Conservation (phyloP, 2,797 vertebrate species). For the Poecilia velifera region DNA sequence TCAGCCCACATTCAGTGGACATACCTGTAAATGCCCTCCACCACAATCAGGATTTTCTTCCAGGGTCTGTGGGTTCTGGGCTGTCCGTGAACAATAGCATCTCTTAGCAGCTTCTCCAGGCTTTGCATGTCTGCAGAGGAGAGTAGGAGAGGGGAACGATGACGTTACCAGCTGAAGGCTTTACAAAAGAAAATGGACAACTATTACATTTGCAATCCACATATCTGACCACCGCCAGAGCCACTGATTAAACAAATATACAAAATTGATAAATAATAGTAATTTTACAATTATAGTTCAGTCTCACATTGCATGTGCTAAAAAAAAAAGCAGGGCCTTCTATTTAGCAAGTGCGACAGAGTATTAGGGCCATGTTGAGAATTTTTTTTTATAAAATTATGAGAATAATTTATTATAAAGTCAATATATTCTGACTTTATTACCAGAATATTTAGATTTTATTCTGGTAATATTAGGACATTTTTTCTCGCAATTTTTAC, state of each 20-base stretch:
- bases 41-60: conserved; percentile 98
- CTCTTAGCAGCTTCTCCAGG: conserved; percentile 94
- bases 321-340: not conserved
- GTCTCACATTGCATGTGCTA: not conserved
- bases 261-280: too few species aligned
- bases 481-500: too few species aligned
- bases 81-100: conserved; percentile 95
- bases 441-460: too few species aligned
- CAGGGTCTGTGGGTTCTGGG: conserved; percentile 94
- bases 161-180: too few species aligned
- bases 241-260: too few species aligned
- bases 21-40: conserved; percentile 98
- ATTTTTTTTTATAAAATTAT: too few species aligned
- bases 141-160: too few species aligned
- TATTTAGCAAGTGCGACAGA: not conserved
- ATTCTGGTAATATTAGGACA: too few species aligned
- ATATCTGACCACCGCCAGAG: not conserved
- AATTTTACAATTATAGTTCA: not conserved
- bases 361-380: not conserved
- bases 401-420: too few species aligned
- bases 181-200: not conserved
- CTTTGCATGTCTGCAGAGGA: conserved; percentile 91
- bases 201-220: not conserved
- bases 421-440: too few species aligned
- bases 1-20: not conserved